Conservation (phyloP, 2,888 invertebrate species). For the Agonum fuliginosum region DNA sequence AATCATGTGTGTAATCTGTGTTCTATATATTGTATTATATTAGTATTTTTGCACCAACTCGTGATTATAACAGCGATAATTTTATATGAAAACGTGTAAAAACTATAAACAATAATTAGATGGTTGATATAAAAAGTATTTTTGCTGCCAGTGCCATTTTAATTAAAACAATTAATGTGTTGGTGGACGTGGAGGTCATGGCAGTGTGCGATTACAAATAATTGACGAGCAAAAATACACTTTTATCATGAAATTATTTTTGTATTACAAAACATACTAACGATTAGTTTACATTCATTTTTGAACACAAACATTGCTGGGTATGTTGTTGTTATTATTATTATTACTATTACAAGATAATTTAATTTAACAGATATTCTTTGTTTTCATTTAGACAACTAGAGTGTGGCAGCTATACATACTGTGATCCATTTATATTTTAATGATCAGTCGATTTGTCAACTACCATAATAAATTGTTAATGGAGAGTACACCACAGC, state of each 20-base stretch:
- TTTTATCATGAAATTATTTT: conserved; percentile 25
- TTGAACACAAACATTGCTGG: not conserved
- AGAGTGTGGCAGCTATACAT: too few species aligned
- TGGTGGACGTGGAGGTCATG: conserved; percentile 9
- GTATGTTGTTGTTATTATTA: not conserved
- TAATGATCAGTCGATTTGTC: too few species aligned
- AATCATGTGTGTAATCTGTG: not conserved
- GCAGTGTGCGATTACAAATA: not conserved
- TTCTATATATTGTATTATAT: not conserved
- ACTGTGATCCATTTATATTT: too few species aligned
- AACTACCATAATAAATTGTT: too few species aligned
- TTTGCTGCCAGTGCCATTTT: conserved; percentile 1
- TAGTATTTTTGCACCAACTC: not conserved
- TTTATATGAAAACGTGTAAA: conserved; percentile 31
- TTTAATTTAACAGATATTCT: too few species aligned
- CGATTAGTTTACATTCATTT: too few species aligned
- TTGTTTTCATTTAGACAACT: too few species aligned
- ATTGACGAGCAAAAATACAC: conserved; percentile 21
- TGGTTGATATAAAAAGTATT: conserved; percentile 8
- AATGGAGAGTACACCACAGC: too few species aligned
- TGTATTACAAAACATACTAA: too few species aligned
- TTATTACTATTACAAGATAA: too few species aligned
- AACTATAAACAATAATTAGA: conserved; percentile 24
- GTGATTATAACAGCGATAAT: conserved; percentile 6
- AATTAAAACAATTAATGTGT: conserved; percentile 27